Base-by-base conservation (phyloP, 2,888 invertebrate genomes). In the Chrysotoxum bicinctum region DNA sequence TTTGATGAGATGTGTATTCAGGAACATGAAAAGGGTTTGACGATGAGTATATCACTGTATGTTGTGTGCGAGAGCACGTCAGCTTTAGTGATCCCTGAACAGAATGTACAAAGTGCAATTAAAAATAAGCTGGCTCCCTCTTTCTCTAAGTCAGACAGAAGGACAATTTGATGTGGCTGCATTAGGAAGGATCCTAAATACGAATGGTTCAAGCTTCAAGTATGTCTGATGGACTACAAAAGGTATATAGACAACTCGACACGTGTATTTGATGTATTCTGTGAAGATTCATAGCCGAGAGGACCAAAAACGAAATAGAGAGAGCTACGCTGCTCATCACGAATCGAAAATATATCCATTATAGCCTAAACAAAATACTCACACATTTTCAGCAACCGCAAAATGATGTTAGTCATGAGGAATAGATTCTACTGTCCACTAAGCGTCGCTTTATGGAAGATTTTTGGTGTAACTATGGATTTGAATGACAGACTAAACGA, bases 1-100 rank as follows among this genome's bases (percentile, higher is more conserved):
- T 66, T 68, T 23, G 72, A 37, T 52, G 74, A 75, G 58, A 72
- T 74, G 64, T 70, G 80, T 64, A 54, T 73, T 78, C 68, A 62
- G 75, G 12, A 68, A 76, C 76, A 80, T 72, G 72, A 72, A 85
- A 80, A 73, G 76, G 84, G 84, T 73, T 80, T 76, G 80, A 76
- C 84, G 48, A 80, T 66, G 54, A 48, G 16, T 48, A n/a, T n/a
- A n/a, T 26, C 26, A 2, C 60, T 14, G 2, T 9, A 21, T 21
- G 10, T 10, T 45, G 5, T 45, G 12, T 48, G 8, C 23, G 26
- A 68, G 66, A 52, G 45, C 40, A 69, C 37, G 58, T 60, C 30
- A 68, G 37, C 32, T 35, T 37, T 23, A 35, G 66, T 60, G 66
- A 40, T 52, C 56, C 58, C 45, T 56, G 30, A 54, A 72, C 43